These are phyloP conservation scores for Battus philenor DNA, from an alignment of 1,140 invertebrate species.

Conservation along the genomic window DNA sequence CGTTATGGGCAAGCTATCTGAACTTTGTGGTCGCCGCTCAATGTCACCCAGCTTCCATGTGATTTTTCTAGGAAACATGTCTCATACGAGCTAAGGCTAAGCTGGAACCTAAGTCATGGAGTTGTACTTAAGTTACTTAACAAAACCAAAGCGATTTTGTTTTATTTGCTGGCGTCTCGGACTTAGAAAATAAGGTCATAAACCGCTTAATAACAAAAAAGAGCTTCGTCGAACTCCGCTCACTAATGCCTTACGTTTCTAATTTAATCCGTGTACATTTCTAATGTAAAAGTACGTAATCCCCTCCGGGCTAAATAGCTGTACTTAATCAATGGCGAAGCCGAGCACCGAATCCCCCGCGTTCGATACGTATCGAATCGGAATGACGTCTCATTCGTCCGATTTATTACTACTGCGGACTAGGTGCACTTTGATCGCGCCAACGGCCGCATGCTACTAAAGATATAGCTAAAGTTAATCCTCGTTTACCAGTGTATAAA, in stretches of 20 bases:
- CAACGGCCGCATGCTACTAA: constrained; percentile 27
- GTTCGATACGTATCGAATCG: constrained; percentile 66
- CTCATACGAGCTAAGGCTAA: too few species aligned
- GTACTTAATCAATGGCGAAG: constrained; percentile 65
- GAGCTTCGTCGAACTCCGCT: constrained; percentile 1
- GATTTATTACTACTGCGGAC: constrained; percentile 57
- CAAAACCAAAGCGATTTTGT: too few species aligned
- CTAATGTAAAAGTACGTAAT: constrained; percentile 56
- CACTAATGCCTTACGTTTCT: constrained; percentile 9
- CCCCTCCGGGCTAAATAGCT: constrained; percentile 57
- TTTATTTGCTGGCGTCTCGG: too few species aligned
- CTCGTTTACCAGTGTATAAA: constrained; percentile 22
- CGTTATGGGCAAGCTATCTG: too few species aligned
- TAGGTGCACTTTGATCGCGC: constrained; percentile 26
- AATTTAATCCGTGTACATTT: constrained; percentile 13
- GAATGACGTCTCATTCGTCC: constrained; percentile 70
- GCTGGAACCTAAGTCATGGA: too few species aligned
- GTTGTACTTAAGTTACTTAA: too few species aligned
- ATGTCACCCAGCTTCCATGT: too few species aligned
- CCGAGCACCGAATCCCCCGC: constrained; percentile 54
- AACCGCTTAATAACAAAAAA: too few species aligned
- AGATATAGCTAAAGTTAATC: not conserved
- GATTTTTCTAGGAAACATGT: too few species aligned
- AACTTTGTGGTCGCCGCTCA: too few species aligned
- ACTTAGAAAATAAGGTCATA: too few species aligned